Base-by-base conservation (phyloP, 1,140 invertebrate species). In the Lerema accius region DNA sequence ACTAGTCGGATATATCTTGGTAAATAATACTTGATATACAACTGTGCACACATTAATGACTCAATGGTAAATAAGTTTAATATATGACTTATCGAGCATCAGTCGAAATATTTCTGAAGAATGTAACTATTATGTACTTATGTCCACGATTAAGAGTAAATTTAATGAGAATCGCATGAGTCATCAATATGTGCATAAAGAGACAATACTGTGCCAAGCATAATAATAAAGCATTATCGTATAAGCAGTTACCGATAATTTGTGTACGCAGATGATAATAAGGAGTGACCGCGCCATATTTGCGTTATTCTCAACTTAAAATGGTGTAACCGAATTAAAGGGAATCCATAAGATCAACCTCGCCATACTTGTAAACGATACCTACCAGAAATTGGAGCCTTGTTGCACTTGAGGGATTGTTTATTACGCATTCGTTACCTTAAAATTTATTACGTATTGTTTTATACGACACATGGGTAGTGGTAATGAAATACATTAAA, bases 381-480 rank as follows among this genome's bases (percentile, higher is more conserved):
- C 19, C 19, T 23, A 23, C 19, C 19, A 23, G 2, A 23, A 23
- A 3, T 23, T 65, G 51, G 59, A 50, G 48, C 59, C 42, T 23
- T 62, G 43, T 26, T 45, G 59, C 63, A 42, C 42, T 58, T 49
- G 65, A 48, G 39, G 51, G 39, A 59, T 69, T 61, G 49, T 69
- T 69, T 70, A 71, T 66, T 61, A 61, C 37, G 58, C 49, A 60
- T 50, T 65, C 62, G 40, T 39, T 63, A 23, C 17, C 58, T 32
- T 28, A 65, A 67, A 65, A 69, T 71, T 71, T 73, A 76, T 71
- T 23, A 65, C 50, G 65, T 51, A 72, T 72, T 75, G 69, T 75
- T 45, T 58, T 43, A 9, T 58, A 58, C 32, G 40, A 56, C 15
- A 46, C 23, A 58, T 42, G 15, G 55, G 23, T 46, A 1, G 13